Percentiles rank a stretch among this genome's conserved stretches.
Evolutionary conservation across 2,113 vertebrate genomes (phyloP).

Genomic region (Sinocyclocheilus grahami): DNA sequence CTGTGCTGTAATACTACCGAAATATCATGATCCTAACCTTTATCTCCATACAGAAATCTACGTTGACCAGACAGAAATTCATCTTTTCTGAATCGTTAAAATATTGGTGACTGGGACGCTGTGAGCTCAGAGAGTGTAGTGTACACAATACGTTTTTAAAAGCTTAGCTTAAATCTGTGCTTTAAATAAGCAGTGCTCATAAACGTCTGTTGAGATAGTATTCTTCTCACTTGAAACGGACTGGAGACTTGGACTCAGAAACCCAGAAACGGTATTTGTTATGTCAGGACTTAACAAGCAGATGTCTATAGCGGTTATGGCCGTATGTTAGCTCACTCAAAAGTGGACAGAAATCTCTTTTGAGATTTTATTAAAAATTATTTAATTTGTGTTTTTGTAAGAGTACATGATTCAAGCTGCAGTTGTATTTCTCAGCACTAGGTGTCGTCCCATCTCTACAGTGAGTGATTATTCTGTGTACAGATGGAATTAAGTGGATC

Average conservation of each 20-base stretch:
- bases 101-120: neutral
- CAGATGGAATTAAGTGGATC: neutral
- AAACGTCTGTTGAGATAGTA: too few species aligned
- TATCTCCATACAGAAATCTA: neutral
- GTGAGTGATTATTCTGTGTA: neutral
- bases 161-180: neutral
- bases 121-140: neutral
- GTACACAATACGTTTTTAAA: neutral
- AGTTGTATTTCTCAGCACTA: constrained; percentile 39
- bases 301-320: neutral
- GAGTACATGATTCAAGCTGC: neutral
- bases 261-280: neutral
- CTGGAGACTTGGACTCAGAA: neutral
- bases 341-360: neutral
- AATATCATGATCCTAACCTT: neutral
- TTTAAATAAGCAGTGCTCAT: neutral
- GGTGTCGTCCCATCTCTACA: constrained; percentile 39
- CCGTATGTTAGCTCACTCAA: neutral
- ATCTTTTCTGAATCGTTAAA: neutral
- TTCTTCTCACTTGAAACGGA: neutral
- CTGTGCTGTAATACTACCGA: neutral
- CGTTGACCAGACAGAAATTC: neutral
- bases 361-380: neutral
- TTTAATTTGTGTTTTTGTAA: neutral
- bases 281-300: neutral